Evolutionary conservation across 2,888 invertebrate species (phyloP).

Genomic region (Onchidella celtica): DNA sequence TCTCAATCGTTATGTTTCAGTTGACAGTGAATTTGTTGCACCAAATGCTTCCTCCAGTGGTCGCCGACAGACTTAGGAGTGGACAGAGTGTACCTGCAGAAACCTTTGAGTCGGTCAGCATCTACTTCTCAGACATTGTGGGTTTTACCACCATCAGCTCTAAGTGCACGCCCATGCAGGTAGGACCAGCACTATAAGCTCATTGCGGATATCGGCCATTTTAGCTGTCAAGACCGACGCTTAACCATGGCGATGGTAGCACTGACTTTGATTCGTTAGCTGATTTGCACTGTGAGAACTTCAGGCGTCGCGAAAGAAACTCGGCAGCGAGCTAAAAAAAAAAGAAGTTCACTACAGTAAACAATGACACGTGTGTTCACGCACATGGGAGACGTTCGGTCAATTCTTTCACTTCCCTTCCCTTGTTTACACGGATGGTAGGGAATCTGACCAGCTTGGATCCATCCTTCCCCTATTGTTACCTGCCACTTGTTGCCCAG

Average conservation of each 20-base stretch:
- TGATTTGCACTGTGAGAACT: too few relatives aligned
- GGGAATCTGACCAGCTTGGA: too few relatives aligned
- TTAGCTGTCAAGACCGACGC: too few relatives aligned
- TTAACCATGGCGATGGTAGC: too few relatives aligned
- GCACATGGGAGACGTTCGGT: too few relatives aligned
- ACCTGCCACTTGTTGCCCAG: too few relatives aligned
- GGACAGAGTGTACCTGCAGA: slow-evolving; percentile 57
- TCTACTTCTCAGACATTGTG: slow-evolving; percentile 63
- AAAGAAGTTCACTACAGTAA: neutral
- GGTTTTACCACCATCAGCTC: slow-evolving; percentile 62
- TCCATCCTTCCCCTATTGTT: too few relatives aligned
- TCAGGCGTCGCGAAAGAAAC: neutral
- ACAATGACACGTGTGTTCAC: too few relatives aligned
- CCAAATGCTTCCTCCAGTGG: slow-evolving; percentile 71
- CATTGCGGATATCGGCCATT: neutral
- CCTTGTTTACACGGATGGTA: too few relatives aligned
- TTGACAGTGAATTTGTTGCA: slow-evolving; percentile 71
- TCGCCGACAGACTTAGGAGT: slow-evolving; percentile 60
- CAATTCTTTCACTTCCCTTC: too few relatives aligned
- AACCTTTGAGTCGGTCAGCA: slow-evolving; percentile 56
- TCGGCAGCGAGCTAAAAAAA: neutral
- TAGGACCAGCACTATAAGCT: neutral
- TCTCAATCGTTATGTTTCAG: too few relatives aligned
- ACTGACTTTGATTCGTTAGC: too few relatives aligned
- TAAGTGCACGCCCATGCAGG: slow-evolving; percentile 57